Evolutionary conservation across 2,888 invertebrate species (phyloP), one percentile per base, ranked within the genome.

Genomic region (Fragum fragum): DNA sequence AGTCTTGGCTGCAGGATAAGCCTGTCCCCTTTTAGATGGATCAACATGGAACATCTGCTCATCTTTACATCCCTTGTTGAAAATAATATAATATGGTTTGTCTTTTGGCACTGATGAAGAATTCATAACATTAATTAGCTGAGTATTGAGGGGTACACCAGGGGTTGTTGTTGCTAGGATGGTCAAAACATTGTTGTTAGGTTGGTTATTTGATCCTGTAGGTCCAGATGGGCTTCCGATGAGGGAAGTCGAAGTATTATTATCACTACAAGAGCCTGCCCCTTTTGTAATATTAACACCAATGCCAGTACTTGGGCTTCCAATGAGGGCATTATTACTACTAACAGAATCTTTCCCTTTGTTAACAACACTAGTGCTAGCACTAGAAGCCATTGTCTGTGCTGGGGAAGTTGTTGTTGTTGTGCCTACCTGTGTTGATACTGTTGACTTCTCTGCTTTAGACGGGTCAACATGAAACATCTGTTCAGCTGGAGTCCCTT

Each of bases 41-140:
- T 88, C 81, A 26, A 88, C 74, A 11, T 86, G 82, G 39, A 79
- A 88, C 70, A 76, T 79, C 39, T 87, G 81, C 57, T 87, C 85
- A 61, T 73, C 68, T n/a, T 87, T 78, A 5, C 63, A 74, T 0
- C 87, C 87, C 52, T 87, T 73, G 39, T 85, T 85, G 9, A 87
- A 42, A 7, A 87, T 79, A 18, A 88, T 63, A 68, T 85, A 87
- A 47, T 87, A 88, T 1, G 87, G 84, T 52, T 85, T 79, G 61
- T 85, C 84, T 73, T 85, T 86, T 11, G 88, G 87, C 21, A 66
- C 66, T 5, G 66, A 5, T 1, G 42, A 21, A 1, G 66, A 66
- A 36, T 66, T 66, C 42, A 66, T 66, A 23, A 66, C 36, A 23
- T 42, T 66, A 23, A 66, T 21, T 21, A 66, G 42, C 32, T 66